phyloP scores from a whole-genome alignment of 2,797 vertebrate species.

The Graptemys geographica region DNA sequence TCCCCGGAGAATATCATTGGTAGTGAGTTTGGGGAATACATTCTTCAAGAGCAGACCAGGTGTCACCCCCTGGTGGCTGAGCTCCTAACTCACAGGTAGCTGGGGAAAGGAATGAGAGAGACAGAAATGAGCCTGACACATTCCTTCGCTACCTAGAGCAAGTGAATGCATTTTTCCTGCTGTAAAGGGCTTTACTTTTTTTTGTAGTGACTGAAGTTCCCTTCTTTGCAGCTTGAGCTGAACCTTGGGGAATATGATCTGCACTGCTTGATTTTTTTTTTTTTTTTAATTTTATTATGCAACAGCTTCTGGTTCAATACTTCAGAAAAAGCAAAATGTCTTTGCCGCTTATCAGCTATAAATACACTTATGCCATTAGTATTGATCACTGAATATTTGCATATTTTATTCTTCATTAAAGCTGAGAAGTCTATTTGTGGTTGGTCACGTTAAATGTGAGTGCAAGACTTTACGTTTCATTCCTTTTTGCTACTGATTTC shows the following conservation, averaged over 20 bases:
- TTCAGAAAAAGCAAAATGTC: not conserved
- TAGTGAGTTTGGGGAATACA: not conserved
- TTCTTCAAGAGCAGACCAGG: not conserved
- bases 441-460: accelerated
- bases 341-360: not conserved
- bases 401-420: not conserved
- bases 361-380: not conserved
- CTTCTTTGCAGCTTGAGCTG: not conserved
- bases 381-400: accelerated
- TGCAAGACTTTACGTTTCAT: accelerated
- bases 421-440: not conserved
- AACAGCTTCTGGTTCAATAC: accelerated
- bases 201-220: not conserved
- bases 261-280: not conserved
- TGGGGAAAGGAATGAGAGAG: not conserved
- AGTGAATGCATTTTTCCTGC: accelerated
- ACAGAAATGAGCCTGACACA: accelerated
- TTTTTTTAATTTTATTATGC: not conserved
- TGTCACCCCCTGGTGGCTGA: not conserved
- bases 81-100: not conserved
- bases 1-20: not conserved
- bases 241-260: accelerated
- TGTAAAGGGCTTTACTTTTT: not conserved
- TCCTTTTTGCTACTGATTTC: accelerated
- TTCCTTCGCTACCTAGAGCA: accelerated